Percentiles rank a stretch among this genome's conserved stretches.
These are phyloP conservation scores for Chlamydotis undulata DNA, from an alignment of 2,113 vertebrate genomes.

Conservation along the genomic window DNA sequence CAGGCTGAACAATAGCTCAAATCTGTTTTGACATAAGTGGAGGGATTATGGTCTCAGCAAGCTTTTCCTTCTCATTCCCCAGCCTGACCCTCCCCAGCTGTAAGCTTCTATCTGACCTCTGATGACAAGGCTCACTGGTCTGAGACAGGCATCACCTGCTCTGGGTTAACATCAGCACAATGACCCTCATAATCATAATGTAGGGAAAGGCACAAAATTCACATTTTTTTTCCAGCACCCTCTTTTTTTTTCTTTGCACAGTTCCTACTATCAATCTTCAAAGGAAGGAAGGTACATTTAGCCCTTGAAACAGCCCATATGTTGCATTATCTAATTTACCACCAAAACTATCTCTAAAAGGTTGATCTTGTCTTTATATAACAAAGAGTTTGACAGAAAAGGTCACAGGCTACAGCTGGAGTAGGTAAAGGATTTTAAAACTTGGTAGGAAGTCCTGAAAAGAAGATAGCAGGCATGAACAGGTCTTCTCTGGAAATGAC, in stretches of 20 bases:
- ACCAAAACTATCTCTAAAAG: neutral
- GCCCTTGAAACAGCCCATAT: neutral
- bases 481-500: neutral
- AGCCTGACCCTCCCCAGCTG: neutral
- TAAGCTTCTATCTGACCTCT: slow-evolving; percentile 17
- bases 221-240: neutral
- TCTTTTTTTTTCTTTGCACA: neutral
- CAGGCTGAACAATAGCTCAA: slow-evolving; percentile 59
- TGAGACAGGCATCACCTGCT: neutral
- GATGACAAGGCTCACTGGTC: neutral
- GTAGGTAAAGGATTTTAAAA: neutral
- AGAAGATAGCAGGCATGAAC: neutral
- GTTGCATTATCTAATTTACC: neutral
- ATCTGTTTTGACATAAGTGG: slow-evolving; percentile 55
- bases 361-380: neutral
- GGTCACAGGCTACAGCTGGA: neutral
- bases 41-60: slow-evolving; percentile 47
- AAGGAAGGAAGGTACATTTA: neutral
- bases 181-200: neutral
- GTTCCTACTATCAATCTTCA: neutral
- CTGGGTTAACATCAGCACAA: neutral
- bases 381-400: neutral
- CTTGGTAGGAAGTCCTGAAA: neutral
- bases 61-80: slow-evolving; percentile 34
- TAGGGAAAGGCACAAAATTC: neutral